These are phyloP conservation scores for Varanus salvator DNA, from an alignment of 2,113 vertebrate genomes.

Conservation along the genomic window DNA sequence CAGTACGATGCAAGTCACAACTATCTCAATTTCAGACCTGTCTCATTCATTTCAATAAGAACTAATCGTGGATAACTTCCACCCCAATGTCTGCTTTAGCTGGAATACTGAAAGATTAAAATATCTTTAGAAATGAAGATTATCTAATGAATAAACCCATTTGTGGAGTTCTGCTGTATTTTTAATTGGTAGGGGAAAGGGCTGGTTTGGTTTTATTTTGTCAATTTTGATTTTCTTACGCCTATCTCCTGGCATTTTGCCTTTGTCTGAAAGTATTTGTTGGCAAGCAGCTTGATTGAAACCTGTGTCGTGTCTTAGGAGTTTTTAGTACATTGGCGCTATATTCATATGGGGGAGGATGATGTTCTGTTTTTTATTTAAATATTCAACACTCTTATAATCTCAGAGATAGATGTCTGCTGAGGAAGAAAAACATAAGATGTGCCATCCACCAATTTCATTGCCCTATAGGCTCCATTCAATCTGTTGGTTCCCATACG, in stretches of 20 bases:
- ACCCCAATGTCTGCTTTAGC: not conserved
- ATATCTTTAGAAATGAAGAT: not conserved
- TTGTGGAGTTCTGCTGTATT: not conserved
- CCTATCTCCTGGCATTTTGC: not conserved
- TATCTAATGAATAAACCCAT: not conserved
- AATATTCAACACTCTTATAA: not conserved
- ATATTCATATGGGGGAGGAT: not conserved
- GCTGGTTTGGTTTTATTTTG: not conserved
- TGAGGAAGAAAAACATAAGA: not conserved
- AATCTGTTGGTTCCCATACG: not conserved
- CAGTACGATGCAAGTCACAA: not conserved
- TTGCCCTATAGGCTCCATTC: not conserved
- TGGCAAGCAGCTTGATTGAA: not conserved
- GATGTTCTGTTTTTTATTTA: not conserved
- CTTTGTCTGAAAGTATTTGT: constrained; percentile 6
- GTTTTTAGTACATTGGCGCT: not conserved
- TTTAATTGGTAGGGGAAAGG: not conserved
- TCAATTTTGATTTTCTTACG: not conserved
- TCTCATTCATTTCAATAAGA: not conserved
- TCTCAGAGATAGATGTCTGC: not conserved
- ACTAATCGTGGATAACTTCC: not conserved
- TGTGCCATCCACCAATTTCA: no score
- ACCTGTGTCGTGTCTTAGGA: not conserved
- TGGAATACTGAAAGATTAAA: not conserved
- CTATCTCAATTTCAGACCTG: not conserved